Conservation (phyloP, 2,797 vertebrate species). For the Sebastes hubbsi region DNA sequence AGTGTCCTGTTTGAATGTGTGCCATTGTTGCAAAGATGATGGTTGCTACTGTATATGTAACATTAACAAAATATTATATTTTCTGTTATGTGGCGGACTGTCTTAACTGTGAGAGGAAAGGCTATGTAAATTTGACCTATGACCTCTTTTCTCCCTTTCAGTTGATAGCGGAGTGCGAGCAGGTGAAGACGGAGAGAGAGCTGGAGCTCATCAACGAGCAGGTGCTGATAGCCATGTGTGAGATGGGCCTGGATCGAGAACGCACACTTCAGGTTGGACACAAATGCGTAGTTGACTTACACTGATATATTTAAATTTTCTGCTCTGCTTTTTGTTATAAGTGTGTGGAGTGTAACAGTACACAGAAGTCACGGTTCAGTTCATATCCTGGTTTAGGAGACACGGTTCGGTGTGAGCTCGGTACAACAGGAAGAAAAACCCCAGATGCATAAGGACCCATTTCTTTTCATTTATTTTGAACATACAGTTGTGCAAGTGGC, state of each 20-base stretch:
- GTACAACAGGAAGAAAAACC: not conserved
- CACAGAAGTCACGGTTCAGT: not conserved
- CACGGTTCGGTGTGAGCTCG: not conserved
- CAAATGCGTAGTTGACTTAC: not conserved
- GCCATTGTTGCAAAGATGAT: not conserved
- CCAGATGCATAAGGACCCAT: not conserved
- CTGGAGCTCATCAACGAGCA: conserved; percentile 93
- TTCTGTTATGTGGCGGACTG: too few relatives aligned
- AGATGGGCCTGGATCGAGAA: conserved; percentile 96
- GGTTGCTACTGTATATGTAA: not conserved
- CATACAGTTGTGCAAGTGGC: too few relatives aligned
- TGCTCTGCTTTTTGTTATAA: not conserved
- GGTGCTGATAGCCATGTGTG: conserved; percentile 93
- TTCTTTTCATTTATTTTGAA: not conserved
- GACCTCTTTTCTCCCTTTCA: conserved; percentile 45
- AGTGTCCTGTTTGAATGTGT: not conserved
- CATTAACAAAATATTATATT: not conserved
- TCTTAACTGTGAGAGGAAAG: too few relatives aligned
- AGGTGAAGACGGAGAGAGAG: conserved; percentile 93
- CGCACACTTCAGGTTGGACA: conserved; percentile 90
- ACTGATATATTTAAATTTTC: not conserved
- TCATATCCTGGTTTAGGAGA: fast-evolving
- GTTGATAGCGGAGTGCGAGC: conserved; percentile 95
- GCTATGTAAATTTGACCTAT: not conserved
- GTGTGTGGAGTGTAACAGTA: not conserved